phyloP scores from a whole-genome alignment of 2,888 invertebrate species.

The Nomada goodeniana region DNA sequence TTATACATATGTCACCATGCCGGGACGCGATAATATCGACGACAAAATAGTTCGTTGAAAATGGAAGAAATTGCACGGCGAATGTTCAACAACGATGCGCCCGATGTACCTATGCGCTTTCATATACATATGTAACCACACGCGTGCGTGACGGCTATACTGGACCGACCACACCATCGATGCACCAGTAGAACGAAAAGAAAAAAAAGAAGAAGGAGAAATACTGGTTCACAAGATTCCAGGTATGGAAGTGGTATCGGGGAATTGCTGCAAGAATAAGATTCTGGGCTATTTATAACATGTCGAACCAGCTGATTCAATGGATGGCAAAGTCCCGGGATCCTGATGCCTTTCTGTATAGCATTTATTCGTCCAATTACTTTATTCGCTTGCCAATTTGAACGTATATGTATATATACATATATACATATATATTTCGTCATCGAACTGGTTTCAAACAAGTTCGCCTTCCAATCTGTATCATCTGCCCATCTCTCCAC shows the following conservation, averaged over 20 bases:
- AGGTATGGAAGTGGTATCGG: slow-evolving; percentile 71
- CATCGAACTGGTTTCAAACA: slow-evolving; percentile 68
- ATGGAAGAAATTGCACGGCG: slow-evolving; percentile 22
- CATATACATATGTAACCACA: neutral
- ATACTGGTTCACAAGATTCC: slow-evolving; percentile 64
- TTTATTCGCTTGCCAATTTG: slow-evolving; percentile 54
- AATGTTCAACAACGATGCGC: slow-evolving; percentile 9
- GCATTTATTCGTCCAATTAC: slow-evolving; percentile 66
- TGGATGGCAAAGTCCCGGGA: slow-evolving; percentile 51
- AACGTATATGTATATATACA: slow-evolving; percentile 20
- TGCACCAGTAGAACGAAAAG: slow-evolving; percentile 11
- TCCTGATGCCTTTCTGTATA: slow-evolving; percentile 30
- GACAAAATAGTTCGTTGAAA: neutral
- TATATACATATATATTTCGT: slow-evolving; percentile 35
- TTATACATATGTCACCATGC: neutral
- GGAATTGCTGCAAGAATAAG: slow-evolving; percentile 68
- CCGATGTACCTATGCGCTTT: slow-evolving; percentile 26
- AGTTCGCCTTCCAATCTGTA: slow-evolving; percentile 43
- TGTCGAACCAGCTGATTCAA: slow-evolving; percentile 71
- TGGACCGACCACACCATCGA: neutral
- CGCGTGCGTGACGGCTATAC: slow-evolving; percentile 3
- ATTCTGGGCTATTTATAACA: slow-evolving; percentile 75
- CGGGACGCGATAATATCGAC: neutral
- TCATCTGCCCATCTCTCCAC: neutral
- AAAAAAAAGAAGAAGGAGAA: slow-evolving; percentile 49